A percentile compares a stretch with the other conserved stretches of the same genome.
Conservation (phyloP, 1,140 invertebrate species). For the Drosophila mayri region DNA sequence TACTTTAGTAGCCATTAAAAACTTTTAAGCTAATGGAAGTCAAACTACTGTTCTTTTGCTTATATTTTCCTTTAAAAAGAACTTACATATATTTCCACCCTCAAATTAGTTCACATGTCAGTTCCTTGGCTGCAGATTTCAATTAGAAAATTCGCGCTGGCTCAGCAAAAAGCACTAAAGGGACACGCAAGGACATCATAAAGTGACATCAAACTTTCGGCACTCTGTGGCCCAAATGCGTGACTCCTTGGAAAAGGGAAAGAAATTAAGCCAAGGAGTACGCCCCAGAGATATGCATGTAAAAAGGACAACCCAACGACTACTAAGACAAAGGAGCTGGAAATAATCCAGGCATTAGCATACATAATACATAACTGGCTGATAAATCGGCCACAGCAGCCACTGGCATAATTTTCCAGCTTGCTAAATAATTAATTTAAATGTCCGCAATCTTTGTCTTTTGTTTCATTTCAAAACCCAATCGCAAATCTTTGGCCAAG, state of each 20-base stretch:
- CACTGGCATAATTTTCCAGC: constrained; percentile 30
- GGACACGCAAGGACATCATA: constrained; percentile 48
- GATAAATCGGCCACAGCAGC: constrained; percentile 24
- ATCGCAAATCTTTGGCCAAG: constrained; percentile 36
- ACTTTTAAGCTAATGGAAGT: constrained; percentile 58
- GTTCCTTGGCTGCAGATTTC: constrained; percentile 30
- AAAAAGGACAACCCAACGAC: not conserved
- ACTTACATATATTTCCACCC: not conserved
- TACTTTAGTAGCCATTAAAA: constrained; percentile 31
- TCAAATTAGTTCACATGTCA: constrained; percentile 31
- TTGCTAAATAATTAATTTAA: constrained; percentile 50
- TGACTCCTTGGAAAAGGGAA: constrained; percentile 11
- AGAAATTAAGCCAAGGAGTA: constrained; percentile 19
- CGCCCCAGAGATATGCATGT: not conserved
- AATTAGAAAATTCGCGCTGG: constrained; percentile 64
- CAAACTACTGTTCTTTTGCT: constrained; percentile 46
- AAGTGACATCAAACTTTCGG: constrained; percentile 27
- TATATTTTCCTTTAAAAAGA: not conserved
- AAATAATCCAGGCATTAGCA: constrained; percentile 36
- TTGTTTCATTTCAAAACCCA: constrained; percentile 21
- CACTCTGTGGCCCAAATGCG: constrained; percentile 13
- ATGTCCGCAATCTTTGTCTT: constrained; percentile 33
- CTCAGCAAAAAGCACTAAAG: constrained; percentile 69
- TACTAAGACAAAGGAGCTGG: constrained; percentile 10
- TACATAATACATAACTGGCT: constrained; percentile 38